Evolutionary conservation across 2,113 vertebrate genomes (phyloP).

Genomic region (Melanostigma gelatinosum): DNA sequence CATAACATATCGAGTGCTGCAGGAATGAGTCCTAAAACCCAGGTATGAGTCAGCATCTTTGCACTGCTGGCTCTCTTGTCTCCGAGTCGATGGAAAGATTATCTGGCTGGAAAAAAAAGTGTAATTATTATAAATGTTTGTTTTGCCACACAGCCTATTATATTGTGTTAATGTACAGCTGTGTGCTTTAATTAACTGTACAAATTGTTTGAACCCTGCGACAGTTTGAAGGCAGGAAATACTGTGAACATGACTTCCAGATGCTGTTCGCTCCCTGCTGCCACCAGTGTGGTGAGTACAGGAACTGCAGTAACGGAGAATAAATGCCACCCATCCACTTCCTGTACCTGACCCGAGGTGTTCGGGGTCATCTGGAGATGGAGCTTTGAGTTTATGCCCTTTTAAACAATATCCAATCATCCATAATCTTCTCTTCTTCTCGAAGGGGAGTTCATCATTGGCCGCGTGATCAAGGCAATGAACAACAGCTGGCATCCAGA

Average conservation of each 20-base stretch:
- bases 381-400: background rate
- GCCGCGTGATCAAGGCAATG: constrained; percentile 99
- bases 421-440: background rate
- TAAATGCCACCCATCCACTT: background rate
- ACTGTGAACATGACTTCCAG: constrained; percentile 99
- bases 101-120: background rate
- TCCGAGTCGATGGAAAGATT: too few species aligned
- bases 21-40: too few species aligned
- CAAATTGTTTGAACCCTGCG: constrained; percentile 37
- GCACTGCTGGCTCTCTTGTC: too few species aligned
- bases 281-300: constrained; percentile 95
- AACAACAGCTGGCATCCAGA: constrained; percentile 99
- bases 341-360: background rate
- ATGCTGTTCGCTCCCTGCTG: constrained; percentile 99
- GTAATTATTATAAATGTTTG: too few species aligned
- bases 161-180: background rate
- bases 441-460: constrained; percentile 97
- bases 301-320: constrained; percentile 3
- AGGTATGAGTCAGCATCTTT: too few species aligned
- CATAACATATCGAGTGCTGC: background rate
- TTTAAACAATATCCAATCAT: background rate
- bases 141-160: too few species aligned
- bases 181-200: background rate
- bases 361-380: background rate
- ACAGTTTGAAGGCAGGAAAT: constrained; percentile 98